Percentiles rank a stretch among this genome's conserved stretches.
These are phyloP conservation scores for Vandiemenella viatica DNA, from an alignment of 2,888 invertebrate species.

Conservation along the genomic window DNA sequence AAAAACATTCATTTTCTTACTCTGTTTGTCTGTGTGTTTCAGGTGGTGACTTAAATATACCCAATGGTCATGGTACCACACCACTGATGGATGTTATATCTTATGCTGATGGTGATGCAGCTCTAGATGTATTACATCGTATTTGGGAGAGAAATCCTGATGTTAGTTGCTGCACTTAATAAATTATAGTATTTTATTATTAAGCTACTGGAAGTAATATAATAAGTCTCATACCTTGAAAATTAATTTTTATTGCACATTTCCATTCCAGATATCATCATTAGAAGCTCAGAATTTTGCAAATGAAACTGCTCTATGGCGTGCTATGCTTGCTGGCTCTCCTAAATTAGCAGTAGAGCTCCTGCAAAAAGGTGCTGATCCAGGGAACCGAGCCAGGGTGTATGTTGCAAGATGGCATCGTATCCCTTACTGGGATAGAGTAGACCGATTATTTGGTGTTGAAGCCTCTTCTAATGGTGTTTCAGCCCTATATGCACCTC, in stretches of 20 bases:
- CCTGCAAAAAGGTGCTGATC: conserved; percentile 11
- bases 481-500: conserved; percentile 14
- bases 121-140: conserved; percentile 8
- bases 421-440: too few species aligned
- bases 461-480: too few species aligned
- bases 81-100: conserved; percentile 15
- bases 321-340: conserved; percentile 15
- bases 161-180: conserved; percentile 1
- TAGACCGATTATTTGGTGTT: too few species aligned
- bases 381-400: conserved; percentile 1
- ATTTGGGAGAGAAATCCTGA: conserved; percentile 6
- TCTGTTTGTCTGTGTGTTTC: not conserved
- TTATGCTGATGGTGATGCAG: conserved; percentile 8
- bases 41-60: conserved; percentile 14
- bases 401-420: not conserved
- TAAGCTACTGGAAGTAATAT: not conserved
- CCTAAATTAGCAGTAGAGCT: conserved; percentile 10
- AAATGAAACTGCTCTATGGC: conserved; percentile 16
- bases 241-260: not conserved
- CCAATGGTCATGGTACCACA: conserved; percentile 16
- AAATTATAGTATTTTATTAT: not conserved
- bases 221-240: not conserved
- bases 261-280: conserved; percentile 9
- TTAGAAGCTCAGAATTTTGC: conserved; percentile 11
- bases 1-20: not conserved